Percentiles rank a stretch among this genome's conserved stretches.
Conservation (phyloP, 2,113 vertebrate genomes). For the Podarcis cretensis region DNA sequence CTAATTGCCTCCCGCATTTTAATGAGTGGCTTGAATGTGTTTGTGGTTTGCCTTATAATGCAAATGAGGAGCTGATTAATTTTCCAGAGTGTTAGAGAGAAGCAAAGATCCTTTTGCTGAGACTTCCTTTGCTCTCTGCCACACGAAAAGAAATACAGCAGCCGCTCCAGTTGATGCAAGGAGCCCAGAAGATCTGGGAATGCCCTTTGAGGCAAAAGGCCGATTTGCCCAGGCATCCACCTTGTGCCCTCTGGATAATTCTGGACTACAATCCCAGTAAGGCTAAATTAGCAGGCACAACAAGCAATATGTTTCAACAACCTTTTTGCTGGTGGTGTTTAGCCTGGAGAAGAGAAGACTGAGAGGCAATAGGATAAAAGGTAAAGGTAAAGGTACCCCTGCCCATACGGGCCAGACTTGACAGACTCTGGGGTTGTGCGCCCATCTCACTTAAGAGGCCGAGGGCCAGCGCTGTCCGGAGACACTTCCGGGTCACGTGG, state of each 20-base stretch:
- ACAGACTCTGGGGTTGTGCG: no score
- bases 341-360: no score
- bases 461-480: no score
- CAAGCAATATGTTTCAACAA: neutral
- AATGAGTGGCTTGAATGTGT: conserved; percentile 8
- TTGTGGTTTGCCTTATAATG: neutral
- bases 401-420: no score
- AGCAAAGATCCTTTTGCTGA: neutral
- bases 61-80: neutral
- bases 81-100: conserved; percentile 21
- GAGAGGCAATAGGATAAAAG: no score
- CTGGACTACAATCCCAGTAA: no score
- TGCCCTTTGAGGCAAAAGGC: neutral
- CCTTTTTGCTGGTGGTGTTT: no score
- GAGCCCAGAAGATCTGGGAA: neutral
- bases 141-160: neutral
- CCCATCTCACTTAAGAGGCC: no score
- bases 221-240: neutral
- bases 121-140: neutral
- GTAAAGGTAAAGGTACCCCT: no score
- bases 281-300: neutral
- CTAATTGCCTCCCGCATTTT: conserved; percentile 34
- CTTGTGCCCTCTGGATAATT: neutral
- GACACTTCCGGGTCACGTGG: no score
- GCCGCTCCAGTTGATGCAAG: no score